Evolutionary conservation across 2,888 invertebrate species (phyloP), one percentile per base, ranked within the genome.

Genomic region (Meiosimyza platycephala): DNA sequence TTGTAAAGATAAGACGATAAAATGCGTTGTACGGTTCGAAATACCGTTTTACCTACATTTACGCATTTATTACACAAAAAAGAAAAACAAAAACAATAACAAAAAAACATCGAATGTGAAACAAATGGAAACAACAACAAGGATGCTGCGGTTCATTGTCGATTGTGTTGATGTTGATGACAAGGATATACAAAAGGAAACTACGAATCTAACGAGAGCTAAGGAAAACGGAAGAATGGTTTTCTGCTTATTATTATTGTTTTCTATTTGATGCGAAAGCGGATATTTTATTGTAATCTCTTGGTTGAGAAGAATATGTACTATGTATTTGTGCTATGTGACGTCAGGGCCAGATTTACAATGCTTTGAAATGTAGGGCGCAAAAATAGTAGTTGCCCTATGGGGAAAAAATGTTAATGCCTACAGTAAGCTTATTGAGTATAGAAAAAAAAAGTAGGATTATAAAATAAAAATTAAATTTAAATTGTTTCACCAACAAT

Each of bases 111-210:
- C n/a, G 4, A 22, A 22, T 15, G 6, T 22, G n/a, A 33, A 13
- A 28, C 7, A 33, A 60, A 28, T 65, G 47, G 11, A 40, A 54
- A 51, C 22, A 66, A 51, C 22, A 66, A 66, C 33, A 33, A 40
- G 12, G 28, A 28, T 28, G 57, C 55, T 55, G 18, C 28, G 57
- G 22, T 57, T 57, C 57, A 28, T 28, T 57, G 57, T 18, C 6
- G 55, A 57, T 7, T 18, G 28, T 22, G 57, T 22, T 57, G 57
- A 57, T 57, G 57, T 28, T 57, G 57, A 57, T 12, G 28, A 57
- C 57, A 57, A 57, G 13, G 57, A 57, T 57, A 57, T 57, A 57
- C n/a, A 16, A 57, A 57, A 57, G 22, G 18, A 57, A 40, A 28
- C 9, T 28, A 28, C 22, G 57, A 57, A 22, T 40, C 0, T 28